Evolutionary conservation across 2,888 invertebrate species (phyloP).

Genomic region (Panorpa germanica): DNA sequence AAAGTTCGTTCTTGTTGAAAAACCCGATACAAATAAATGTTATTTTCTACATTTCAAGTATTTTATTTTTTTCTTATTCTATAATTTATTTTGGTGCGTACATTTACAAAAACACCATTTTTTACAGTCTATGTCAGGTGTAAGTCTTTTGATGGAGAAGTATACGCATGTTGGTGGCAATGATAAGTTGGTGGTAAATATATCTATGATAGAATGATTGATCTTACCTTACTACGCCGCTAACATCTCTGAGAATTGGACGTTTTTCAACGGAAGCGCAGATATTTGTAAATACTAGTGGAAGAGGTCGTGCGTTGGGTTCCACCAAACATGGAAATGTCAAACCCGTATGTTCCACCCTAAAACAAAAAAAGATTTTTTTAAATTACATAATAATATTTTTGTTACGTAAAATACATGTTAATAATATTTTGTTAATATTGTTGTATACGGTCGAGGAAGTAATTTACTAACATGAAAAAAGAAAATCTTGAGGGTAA

Average conservation of each 20-base stretch:
- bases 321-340: conserved; percentile 37
- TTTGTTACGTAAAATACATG: background rate
- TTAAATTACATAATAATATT: conserved; percentile 1
- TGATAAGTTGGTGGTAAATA: background rate
- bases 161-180: too few relatives aligned
- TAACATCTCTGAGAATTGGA: conserved; percentile 46
- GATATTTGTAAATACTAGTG: conserved; percentile 43
- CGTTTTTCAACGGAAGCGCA: conserved; percentile 32
- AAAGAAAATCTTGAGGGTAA: too few relatives aligned
- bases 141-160: too few relatives aligned
- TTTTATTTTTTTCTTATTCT: too few relatives aligned
- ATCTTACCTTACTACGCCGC: conserved; percentile 36
- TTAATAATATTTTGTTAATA: background rate
- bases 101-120: too few relatives aligned
- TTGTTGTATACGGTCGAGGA: too few relatives aligned
- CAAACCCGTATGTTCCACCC: conserved; percentile 35
- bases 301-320: conserved; percentile 37
- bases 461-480: too few relatives aligned
- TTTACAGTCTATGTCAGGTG: too few relatives aligned
- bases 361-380: conserved; percentile 20
- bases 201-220: background rate
- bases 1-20: too few relatives aligned
- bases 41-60: too few relatives aligned
- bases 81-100: too few relatives aligned
- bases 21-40: too few relatives aligned